Evolutionary conservation across 1,140 invertebrate species (phyloP), one percentile per base, ranked within the genome.

Genomic region (Calliopsis andreniformis): DNA sequence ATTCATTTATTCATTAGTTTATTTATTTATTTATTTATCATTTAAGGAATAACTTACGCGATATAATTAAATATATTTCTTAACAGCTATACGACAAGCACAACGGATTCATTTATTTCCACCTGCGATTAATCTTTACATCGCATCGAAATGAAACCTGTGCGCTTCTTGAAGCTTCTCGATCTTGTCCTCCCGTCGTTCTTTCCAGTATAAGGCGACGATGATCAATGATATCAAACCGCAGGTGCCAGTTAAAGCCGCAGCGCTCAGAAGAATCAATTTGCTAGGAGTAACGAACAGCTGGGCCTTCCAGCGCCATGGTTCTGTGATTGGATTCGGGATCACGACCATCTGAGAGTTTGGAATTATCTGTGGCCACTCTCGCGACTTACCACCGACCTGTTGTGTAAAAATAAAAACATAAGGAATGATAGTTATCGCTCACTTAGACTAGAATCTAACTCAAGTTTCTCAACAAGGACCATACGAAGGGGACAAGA

Each of bases 311-410:
- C 99, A 99, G 86, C 94, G 94, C 8, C 92, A 94, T 7, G 97
- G 96, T 56, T 97, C 93, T 76, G 94, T 92, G 3, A 95, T 93
- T 8, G 98, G 98, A 88, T 95, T 95, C 5, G 98, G 98, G 76
- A 99, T 97, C 1, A 99, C 95, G 23, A 99, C 96, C 89, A 99
- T 96, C 92, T 99, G 98, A 1, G 98, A 99, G 90, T 99, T 99
- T 42, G 97, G 98, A 87, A 99, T 99, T 43, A 99, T 96, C 90
- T 98, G 97, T 0, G 96, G 96, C 96, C 97, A 99, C 59, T 95
- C 94, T 79, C 94, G 94, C 0, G 90, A 95, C 53, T 87, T 88
- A 2, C 87, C 86, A 25, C 86, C 86, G 0, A 92, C 85, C 91
- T 92, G 45, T 62, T 63, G 23, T 2, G 16, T 42, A 64, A 4